Evolutionary conservation across 2,888 invertebrate genomes (phyloP).

Genomic region (Rotaria sp.): DNA sequence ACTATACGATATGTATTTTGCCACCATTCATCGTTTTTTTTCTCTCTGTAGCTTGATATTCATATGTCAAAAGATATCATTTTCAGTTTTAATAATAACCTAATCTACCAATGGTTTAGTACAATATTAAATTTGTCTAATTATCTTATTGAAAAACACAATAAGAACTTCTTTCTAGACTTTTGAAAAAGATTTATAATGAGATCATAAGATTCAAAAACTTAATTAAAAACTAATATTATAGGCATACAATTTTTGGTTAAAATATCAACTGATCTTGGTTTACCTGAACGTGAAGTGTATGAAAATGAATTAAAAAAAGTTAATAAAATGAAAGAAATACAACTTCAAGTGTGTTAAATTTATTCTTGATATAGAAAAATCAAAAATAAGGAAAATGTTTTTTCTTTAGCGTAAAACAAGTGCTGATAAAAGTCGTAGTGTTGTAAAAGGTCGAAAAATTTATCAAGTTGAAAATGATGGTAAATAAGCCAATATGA

Average conservation of each 20-base stretch:
- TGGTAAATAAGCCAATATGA: not conserved
- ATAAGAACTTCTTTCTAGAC: not conserved
- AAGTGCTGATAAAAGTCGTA: constrained; percentile 33
- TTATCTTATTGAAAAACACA: not conserved
- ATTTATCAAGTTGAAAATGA: constrained; percentile 9
- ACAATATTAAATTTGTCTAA: not conserved
- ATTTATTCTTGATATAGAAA: not conserved
- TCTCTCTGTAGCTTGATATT: not conserved
- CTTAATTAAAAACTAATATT: constrained; percentile 29
- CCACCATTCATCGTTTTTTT: not conserved
- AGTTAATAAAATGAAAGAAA: constrained; percentile 54
- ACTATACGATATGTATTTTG: not conserved
- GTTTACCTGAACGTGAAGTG: constrained; percentile 73
- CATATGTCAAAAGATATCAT: not conserved
- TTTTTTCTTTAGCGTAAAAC: constrained; percentile 27
- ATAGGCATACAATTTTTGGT: constrained; percentile 74
- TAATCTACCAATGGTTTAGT: not conserved
- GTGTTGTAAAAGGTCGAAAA: constrained; percentile 35
- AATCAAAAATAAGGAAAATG: not conserved
- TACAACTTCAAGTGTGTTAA: constrained; percentile 30
- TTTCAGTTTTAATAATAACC: not conserved
- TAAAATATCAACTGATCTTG: constrained; percentile 78
- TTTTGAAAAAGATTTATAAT: not conserved
- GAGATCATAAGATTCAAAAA: too few species aligned
- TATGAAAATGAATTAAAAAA: constrained; percentile 78